Percentiles rank a stretch among this genome's conserved stretches.
These are phyloP conservation scores for Tiliqua scincoides DNA, from an alignment of 2,113 vertebrate species.

Conservation along the genomic window DNA sequence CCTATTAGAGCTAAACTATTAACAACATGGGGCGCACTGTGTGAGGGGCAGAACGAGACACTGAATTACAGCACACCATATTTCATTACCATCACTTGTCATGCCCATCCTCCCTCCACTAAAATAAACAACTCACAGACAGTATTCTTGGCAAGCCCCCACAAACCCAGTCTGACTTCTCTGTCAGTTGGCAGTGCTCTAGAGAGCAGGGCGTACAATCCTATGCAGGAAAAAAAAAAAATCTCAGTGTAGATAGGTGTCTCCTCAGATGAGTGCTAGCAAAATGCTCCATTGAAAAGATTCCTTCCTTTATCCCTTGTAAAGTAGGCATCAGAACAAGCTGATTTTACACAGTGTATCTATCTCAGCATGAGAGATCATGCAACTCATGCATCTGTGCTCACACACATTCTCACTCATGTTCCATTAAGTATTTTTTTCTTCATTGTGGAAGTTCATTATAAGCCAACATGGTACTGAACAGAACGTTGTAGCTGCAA, in stretches of 20 bases:
- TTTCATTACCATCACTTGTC: slow-evolving; percentile 37
- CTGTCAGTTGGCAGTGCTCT: not conserved
- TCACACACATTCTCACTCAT: not conserved
- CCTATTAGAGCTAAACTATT: slow-evolving; percentile 57
- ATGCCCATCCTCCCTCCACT: not conserved
- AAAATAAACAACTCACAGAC: not conserved
- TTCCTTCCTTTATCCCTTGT: not conserved
- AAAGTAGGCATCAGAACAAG: not conserved
- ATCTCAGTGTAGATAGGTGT: not conserved
- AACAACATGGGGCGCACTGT: slow-evolving; percentile 37
- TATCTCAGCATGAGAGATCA: not conserved
- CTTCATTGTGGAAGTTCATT: slow-evolving; percentile 21
- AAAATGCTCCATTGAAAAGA: not conserved
- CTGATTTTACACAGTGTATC: not conserved
- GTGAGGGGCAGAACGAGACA: slow-evolving; percentile 57
- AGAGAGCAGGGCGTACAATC: not conserved
- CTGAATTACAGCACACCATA: slow-evolving; percentile 43
- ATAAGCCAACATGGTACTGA: slow-evolving; percentile 28
- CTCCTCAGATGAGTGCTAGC: not conserved
- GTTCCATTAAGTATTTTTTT: not conserved
- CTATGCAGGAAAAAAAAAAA: too few species aligned
- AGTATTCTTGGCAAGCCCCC: not conserved
- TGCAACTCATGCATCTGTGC: not conserved
- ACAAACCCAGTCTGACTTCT: not conserved
- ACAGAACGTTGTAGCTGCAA: slow-evolving; percentile 23